Evolutionary conservation across 2,113 vertebrate genomes (phyloP).

Genomic region (Prinia subflava): DNA sequence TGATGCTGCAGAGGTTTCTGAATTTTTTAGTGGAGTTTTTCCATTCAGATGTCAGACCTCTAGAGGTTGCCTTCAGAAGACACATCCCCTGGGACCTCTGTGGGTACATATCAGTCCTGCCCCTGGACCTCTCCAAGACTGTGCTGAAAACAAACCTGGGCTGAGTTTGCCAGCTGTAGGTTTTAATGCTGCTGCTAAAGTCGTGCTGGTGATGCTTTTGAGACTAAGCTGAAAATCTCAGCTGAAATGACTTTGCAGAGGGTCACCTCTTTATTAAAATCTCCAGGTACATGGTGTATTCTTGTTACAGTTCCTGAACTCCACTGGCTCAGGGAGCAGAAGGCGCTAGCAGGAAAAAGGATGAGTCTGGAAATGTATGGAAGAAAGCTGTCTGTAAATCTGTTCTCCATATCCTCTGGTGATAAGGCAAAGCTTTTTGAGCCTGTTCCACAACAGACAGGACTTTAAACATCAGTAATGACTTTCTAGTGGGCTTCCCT

Average conservation of each 20-base stretch:
- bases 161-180: neutral
- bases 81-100: neutral
- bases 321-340: neutral
- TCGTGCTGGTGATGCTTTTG: neutral
- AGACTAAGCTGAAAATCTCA: neutral
- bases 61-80: neutral
- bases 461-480: neutral
- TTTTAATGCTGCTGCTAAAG: neutral
- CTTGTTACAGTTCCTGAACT: neutral
- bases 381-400: neutral
- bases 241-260: neutral
- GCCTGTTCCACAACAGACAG: neutral
- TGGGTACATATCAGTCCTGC: neutral
- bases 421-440: neutral
- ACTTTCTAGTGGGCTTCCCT: neutral
- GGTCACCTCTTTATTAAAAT: neutral
- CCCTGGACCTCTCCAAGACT: neutral
- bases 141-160: neutral
- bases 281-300: neutral
- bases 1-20: neutral
- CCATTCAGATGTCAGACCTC: neutral
- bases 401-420: neutral
- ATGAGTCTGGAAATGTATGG: neutral
- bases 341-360: neutral
- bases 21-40: neutral